Evolutionary conservation across 2,888 invertebrate species (phyloP).

Genomic region (Polia nebulosa): DNA sequence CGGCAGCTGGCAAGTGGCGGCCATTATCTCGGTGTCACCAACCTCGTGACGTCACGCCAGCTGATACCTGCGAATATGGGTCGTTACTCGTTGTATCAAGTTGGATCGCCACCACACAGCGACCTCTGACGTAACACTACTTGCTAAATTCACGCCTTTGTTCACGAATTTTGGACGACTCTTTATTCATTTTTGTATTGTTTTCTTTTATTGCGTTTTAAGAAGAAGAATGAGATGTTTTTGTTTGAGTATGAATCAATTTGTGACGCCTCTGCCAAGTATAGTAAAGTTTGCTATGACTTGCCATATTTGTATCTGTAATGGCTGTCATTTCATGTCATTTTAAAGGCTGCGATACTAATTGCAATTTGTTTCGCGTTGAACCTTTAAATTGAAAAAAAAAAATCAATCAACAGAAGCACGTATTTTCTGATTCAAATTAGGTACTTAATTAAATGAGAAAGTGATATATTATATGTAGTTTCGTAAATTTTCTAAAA

Average conservation of each 20-base stretch:
- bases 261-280: not conserved
- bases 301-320: not conserved
- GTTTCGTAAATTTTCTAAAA: not conserved
- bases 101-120: conserved; percentile 36
- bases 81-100: conserved; percentile 62
- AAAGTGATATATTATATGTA: not conserved
- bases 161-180: conserved; percentile 5
- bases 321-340: conserved; percentile 2
- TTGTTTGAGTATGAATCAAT: not conserved
- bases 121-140: conserved; percentile 55
- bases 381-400: not conserved
- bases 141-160: conserved; percentile 48
- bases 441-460: not conserved
- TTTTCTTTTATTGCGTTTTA: conserved; percentile 13
- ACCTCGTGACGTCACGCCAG: conserved; percentile 83
- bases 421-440: not conserved
- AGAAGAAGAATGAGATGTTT: conserved; percentile 17
- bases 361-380: conserved; percentile 12
- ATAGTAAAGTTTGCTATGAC: conserved; percentile 1
- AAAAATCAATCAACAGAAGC: not conserved
- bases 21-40: conserved; percentile 75
- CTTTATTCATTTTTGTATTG: conserved; percentile 8
- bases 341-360: not conserved
- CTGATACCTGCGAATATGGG: conserved; percentile 78
- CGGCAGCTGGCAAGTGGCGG: conserved; percentile 39